Base-by-base conservation (phyloP, 2,797 vertebrate genomes). In the Galaxias olidus region DNA sequence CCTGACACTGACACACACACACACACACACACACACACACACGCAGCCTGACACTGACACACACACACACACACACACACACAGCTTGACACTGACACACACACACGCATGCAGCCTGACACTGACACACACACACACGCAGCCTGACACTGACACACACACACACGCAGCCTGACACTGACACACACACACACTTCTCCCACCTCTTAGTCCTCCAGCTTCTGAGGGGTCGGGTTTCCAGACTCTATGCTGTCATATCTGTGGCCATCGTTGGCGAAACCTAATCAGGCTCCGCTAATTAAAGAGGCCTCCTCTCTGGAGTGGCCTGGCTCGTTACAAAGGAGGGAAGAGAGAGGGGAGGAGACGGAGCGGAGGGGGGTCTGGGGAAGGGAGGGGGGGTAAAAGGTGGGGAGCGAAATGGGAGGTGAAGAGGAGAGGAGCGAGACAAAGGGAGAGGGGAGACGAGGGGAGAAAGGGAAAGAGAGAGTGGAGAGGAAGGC, bases 231-330 rank as follows among this genome's bases (percentile, higher is more conserved):
- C 71, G 0, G 3, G 52, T 83, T 66, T 75, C 76, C 41, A 42
- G 19, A 59, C 49, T 4, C 54, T 8, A 8, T 42, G 61, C 68
- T 69, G 62, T 79, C 63, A 63, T 72, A 67, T 74, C 68, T 73
- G 72, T 55, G 18, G 60, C 45, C 15, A 68, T 78, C 56, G 64
- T 66, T 70, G 66, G 55, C 55, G 79, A 82, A 85, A 86, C 76
- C 76, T 46, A 76, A 82, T 84, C 78, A 84, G 65, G 67, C 69
- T 51, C 14, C 62, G 76, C 71, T 85, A 83, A 85, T 87, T 84
- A 85, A 85, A 81, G 73, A 81, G 73, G 65, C 67, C 59, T 51
- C 19, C 51, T 61, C n/a, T 15, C 50, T 15, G 30, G 55, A 58
- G 42, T 20, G 14, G 9, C 6, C 0, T 11, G n/a, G 13, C 6